Evolutionary conservation across 2,113 vertebrate genomes (phyloP).

Genomic region (Chloropsis hardwickii): DNA sequence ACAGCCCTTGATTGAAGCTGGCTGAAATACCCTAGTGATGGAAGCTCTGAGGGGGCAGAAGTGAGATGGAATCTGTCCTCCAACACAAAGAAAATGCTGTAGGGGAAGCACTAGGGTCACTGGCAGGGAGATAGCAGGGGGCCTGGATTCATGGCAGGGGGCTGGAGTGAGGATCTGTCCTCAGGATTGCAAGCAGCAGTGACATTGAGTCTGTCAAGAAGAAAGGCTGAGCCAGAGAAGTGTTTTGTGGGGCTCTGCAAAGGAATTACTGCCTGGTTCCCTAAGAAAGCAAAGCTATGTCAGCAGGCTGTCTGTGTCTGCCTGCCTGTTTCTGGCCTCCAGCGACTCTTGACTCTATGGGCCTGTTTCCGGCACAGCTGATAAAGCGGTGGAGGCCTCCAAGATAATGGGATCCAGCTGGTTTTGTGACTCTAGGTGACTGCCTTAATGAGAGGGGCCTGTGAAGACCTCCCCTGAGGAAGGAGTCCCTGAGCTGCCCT

Average conservation of each 20-base stretch:
- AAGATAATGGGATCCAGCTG: conserved; percentile 56
- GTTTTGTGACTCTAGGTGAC: conserved; percentile 29
- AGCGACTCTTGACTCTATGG: background rate
- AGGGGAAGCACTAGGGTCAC: background rate
- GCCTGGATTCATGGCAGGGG: background rate
- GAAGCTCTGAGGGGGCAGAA: background rate
- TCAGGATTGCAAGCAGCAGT: background rate
- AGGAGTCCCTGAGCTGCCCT: background rate
- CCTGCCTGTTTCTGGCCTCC: background rate
- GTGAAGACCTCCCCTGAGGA: background rate
- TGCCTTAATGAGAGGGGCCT: conserved; percentile 46
- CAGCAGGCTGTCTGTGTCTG: background rate
- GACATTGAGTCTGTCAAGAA: background rate
- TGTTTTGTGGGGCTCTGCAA: background rate
- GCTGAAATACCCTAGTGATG: background rate
- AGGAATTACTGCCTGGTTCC: background rate
- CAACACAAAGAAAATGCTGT: rapidly evolving
- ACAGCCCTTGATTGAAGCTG: background rate
- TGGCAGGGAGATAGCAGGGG: rapidly evolving
- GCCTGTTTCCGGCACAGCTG: conserved; percentile 25
- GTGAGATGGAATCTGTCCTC: background rate
- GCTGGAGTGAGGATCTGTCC: background rate
- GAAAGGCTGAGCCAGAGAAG: background rate
- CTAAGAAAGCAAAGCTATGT: background rate
- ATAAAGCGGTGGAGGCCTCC: background rate